Evolutionary conservation across 2,797 vertebrate genomes (phyloP).

Genomic region (Forpus xanthops): DNA sequence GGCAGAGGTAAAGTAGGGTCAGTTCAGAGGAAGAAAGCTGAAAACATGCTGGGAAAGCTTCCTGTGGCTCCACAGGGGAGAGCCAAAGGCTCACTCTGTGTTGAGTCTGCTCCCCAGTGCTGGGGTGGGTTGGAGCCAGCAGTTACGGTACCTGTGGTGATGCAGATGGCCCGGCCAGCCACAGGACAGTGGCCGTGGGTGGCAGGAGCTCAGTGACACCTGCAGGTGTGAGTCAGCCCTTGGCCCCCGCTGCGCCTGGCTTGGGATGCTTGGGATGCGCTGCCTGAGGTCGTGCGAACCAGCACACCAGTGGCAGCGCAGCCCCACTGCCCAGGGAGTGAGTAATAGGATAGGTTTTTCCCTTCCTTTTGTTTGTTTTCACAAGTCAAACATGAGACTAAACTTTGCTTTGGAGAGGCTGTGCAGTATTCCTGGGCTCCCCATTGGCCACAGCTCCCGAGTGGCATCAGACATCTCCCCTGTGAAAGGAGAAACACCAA

Average conservation of each 20-base stretch:
- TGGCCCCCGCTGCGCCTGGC: not conserved
- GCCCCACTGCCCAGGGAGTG: not conserved
- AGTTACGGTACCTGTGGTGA: not conserved
- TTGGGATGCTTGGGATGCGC: not conserved
- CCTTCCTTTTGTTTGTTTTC: not conserved
- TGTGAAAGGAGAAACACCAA: not conserved
- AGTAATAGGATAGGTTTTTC: not conserved
- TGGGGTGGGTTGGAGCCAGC: not conserved
- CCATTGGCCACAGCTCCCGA: fast-evolving
- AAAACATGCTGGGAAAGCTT: not conserved
- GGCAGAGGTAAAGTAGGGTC: not conserved
- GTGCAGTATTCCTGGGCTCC: fast-evolving
- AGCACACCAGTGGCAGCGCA: fast-evolving
- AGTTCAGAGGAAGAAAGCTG: not conserved
- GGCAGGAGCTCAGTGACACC: not conserved
- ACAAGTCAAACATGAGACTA: not conserved
- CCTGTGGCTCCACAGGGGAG: fast-evolving
- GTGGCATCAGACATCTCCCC: not conserved
- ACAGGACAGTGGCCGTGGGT: not conserved
- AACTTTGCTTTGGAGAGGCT: not conserved
- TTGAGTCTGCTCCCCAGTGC: not conserved
- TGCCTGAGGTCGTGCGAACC: not conserved
- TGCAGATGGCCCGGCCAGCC: not conserved
- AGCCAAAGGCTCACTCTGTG: fast-evolving
- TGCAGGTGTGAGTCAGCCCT: not conserved